Conservation (phyloP, 2,797 vertebrate genomes). For the Lepus oiostolus region DNA sequence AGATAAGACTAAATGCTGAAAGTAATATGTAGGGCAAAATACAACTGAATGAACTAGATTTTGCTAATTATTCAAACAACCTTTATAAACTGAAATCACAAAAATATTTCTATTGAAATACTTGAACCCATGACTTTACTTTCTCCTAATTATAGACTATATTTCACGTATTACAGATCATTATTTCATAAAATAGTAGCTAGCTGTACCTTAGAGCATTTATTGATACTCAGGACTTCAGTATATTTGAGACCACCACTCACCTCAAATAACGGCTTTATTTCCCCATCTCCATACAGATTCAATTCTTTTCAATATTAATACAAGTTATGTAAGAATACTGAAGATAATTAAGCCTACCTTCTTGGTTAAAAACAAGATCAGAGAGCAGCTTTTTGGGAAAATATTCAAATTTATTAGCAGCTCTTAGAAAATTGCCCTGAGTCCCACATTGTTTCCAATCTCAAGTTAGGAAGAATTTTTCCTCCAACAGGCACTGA, state of each 20-base stretch:
- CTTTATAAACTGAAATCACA: slow-evolving; percentile 53
- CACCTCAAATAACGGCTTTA: slow-evolving; percentile 60
- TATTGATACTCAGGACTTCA: not conserved
- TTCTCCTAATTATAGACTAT: slow-evolving; percentile 41
- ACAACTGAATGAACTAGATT: slow-evolving; percentile 56
- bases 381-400: slow-evolving; percentile 81
- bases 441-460: slow-evolving; percentile 83
- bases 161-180: not conserved
- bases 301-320: slow-evolving; percentile 80
- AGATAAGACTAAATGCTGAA: slow-evolving; percentile 22
- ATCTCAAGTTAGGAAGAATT: slow-evolving; percentile 86
- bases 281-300: slow-evolving; percentile 63
- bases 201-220: not conserved
- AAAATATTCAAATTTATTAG: slow-evolving; percentile 82
- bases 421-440: slow-evolving; percentile 82
- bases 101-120: slow-evolving; percentile 62
- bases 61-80: slow-evolving; percentile 64
- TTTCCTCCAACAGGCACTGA: slow-evolving; percentile 85
- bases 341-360: slow-evolving; percentile 78
- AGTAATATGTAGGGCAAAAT: not conserved
- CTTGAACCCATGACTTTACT: slow-evolving; percentile 1
- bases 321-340: slow-evolving; percentile 75
- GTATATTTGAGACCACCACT: slow-evolving; percentile 62
- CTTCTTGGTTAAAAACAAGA: slow-evolving; percentile 80
- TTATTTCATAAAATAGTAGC: slow-evolving; percentile 36